These are phyloP conservation scores for Heptranchias perlo DNA, from an alignment of 2,113 vertebrate genomes.

Conservation along the genomic window DNA sequence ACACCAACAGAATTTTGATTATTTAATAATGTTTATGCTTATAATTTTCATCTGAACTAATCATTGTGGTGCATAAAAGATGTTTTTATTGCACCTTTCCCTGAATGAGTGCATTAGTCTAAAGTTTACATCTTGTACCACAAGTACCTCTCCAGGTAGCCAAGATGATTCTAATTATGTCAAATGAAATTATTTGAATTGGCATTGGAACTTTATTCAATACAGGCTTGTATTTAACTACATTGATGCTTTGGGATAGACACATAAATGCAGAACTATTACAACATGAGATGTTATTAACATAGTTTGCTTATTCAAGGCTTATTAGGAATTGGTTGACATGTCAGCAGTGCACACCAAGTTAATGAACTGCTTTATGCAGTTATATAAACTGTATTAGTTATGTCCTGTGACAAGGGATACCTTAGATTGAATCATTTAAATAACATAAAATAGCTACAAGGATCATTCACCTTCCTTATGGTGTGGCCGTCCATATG, in stretches of 20 bases:
- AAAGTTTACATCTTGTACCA: not conserved
- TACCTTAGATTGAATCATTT: not conserved
- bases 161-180: no score
- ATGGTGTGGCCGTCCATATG: not conserved
- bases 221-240: no score
- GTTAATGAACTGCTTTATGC: not conserved
- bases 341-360: not conserved
- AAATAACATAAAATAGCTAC: not conserved
- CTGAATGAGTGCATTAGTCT: not conserved
- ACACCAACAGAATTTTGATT: not conserved
- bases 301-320: not conserved
- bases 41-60: not conserved
- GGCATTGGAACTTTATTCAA: no score
- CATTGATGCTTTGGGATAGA: not conserved
- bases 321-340: not conserved
- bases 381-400: not conserved
- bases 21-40: not conserved
- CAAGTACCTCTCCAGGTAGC: not conserved
- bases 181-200: no score
- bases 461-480: not conserved
- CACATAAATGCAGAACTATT: not conserved
- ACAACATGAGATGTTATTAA: not conserved
- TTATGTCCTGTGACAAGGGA: not conserved
- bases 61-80: not conserved
- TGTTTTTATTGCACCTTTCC: not conserved